Evolutionary conservation across 2,888 invertebrate genomes (phyloP).

Genomic region (Gastrophysa polygoni): DNA sequence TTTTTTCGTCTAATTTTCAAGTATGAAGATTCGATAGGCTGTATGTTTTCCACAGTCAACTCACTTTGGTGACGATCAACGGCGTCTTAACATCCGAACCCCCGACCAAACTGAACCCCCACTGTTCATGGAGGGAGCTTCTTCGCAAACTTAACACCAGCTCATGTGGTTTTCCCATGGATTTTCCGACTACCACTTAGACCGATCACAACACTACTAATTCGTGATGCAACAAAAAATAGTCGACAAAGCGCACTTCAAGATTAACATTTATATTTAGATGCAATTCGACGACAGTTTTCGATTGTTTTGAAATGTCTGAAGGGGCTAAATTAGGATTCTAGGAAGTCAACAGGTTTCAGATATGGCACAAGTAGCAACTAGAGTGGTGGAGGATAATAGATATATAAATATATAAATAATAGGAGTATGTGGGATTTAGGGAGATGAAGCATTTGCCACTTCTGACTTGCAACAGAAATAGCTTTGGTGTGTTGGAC

Average conservation of each 20-base stretch:
- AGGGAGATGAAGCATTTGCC: too few relatives aligned
- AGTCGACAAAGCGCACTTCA: background rate
- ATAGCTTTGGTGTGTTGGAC: too few relatives aligned
- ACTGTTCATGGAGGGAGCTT: slow-evolving; percentile 73
- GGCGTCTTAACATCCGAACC: slow-evolving; percentile 86
- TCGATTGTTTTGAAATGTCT: background rate
- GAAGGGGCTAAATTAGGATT: background rate
- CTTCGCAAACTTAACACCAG: slow-evolving; percentile 76
- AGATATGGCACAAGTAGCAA: slow-evolving; percentile 39
- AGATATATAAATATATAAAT: too few relatives aligned
- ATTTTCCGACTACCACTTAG: slow-evolving; percentile 32
- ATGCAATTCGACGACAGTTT: background rate
- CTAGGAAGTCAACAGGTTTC: slow-evolving; percentile 47
- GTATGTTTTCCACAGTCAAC: too few relatives aligned
- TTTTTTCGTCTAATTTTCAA: too few relatives aligned
- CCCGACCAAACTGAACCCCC: slow-evolving; percentile 88
- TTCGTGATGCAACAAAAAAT: slow-evolving; percentile 29
- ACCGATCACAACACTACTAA: slow-evolving; percentile 36
- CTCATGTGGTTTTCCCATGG: slow-evolving; percentile 73
- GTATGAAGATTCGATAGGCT: too few relatives aligned
- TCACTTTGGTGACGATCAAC: slow-evolving; percentile 87
- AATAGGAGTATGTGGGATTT: background rate
- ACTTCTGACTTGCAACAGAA: too few relatives aligned
- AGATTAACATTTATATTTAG: background rate
- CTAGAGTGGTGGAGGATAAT: slow-evolving; percentile 6